A percentile compares a stretch with the other conserved stretches of the same genome.
phyloP scores from a whole-genome alignment of 2,797 vertebrate species.

The Columba guinea region DNA sequence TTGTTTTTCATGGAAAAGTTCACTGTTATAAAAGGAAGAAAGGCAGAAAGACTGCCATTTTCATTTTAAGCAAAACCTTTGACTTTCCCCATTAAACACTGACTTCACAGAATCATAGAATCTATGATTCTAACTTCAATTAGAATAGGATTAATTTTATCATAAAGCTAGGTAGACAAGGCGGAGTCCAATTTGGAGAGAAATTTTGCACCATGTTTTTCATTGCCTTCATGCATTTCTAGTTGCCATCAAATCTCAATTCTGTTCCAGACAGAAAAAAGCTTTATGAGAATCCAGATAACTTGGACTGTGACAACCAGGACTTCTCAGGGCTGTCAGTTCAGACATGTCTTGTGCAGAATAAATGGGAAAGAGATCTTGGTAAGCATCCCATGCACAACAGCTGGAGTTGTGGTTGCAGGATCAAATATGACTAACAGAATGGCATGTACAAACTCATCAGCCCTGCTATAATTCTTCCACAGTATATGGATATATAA shows the following conservation, averaged over 20 bases:
- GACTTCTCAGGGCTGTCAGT: not conserved
- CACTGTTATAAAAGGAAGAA: not conserved
- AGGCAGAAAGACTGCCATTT: not conserved
- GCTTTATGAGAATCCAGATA: slow-evolving; percentile 14
- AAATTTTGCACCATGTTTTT: slow-evolving; percentile 21
- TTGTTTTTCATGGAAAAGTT: not conserved
- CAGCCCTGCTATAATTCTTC: slow-evolving; percentile 25
- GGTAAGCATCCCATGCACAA: slow-evolving; percentile 32
- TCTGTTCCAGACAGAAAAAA: slow-evolving; percentile 18
- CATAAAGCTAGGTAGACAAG: not conserved
- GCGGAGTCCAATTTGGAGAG: not conserved
- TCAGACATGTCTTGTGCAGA: not conserved
- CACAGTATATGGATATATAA: slow-evolving; percentile 43
- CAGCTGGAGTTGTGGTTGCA: not conserved
- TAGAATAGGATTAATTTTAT: not conserved
- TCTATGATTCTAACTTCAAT: not conserved
- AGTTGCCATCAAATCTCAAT: not conserved
- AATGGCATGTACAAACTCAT: slow-evolving; percentile 34
- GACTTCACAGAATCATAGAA: too few species aligned
- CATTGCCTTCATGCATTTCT: not conserved
- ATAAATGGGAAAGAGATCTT: not conserved
- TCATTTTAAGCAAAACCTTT: not conserved
- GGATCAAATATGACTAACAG: slow-evolving; percentile 43
- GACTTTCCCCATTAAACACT: not conserved
- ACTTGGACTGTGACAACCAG: not conserved